These are phyloP conservation scores for Nipponia nippon DNA, from an alignment of 2,113 vertebrate genomes.

Conservation along the genomic window DNA sequence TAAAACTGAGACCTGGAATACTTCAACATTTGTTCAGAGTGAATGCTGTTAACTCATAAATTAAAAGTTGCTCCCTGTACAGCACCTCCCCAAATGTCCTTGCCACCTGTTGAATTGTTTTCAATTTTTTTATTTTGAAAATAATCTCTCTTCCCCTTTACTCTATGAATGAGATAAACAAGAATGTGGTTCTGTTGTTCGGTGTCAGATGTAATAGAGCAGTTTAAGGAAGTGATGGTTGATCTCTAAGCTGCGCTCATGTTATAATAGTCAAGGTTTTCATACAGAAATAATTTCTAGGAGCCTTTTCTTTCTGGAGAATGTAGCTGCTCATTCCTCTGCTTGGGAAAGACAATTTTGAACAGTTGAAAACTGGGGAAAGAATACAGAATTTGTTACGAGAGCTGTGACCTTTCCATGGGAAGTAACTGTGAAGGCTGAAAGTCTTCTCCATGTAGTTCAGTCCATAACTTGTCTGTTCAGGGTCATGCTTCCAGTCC, in stretches of 20 bases:
- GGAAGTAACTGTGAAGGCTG: background rate
- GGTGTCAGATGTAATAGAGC: background rate
- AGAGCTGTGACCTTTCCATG: background rate
- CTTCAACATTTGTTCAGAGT: background rate
- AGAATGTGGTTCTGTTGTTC: background rate
- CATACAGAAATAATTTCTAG: background rate
- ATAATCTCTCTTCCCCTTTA: background rate
- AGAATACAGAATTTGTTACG: background rate
- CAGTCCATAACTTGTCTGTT: fast-evolving
- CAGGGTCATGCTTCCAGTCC: background rate
- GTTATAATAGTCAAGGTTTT: background rate
- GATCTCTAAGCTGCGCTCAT: background rate
- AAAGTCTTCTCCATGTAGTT: background rate
- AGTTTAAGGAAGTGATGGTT: background rate
- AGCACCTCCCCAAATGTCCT: background rate
- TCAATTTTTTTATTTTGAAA: background rate
- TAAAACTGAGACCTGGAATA: background rate
- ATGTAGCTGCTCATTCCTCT: fast-evolving
- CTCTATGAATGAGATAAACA: background rate
- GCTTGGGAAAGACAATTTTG: background rate
- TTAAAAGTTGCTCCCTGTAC: background rate
- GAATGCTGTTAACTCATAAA: background rate
- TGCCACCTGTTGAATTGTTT: background rate
- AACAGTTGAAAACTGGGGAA: background rate
- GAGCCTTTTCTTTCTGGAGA: background rate